Base-by-base conservation (phyloP, 2,888 invertebrate genomes). In the Anagyrus pseudococci region DNA sequence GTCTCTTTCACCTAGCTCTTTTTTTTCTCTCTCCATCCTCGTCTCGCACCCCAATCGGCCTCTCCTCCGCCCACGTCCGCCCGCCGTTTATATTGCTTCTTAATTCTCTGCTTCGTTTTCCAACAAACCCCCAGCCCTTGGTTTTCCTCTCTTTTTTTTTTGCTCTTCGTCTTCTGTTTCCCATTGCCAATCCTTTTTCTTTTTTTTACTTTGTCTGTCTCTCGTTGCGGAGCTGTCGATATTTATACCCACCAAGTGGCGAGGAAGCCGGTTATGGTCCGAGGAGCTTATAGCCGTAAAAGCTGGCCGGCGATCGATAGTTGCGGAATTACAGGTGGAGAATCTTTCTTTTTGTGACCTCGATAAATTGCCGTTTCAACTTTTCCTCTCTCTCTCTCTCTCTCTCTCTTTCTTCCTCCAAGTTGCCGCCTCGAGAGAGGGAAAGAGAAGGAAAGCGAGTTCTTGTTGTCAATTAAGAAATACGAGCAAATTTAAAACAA, bases 21-120 rank as follows among this genome's bases (percentile, higher is more conserved):
- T 13, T 26, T 8, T 26, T 37, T 41, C 41, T 40, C 29, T 3
- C 15, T 46, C 37, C 2, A 33, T 44, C 33, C 49, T 41, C 50
- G 33, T 44, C 55, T 47, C 22, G 33, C 15, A 15, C 10, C 22
- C n/a, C 58, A 46, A 47, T 53, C 54, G 54, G 43, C 8, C 13
- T 46, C 40, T 25, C 40, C 46, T 61, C 48, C 53, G 48, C n/a
- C 50, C 40, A 37, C 40, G 46, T 61, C 48, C 53, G 48, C n/a
- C 13, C n/a, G 52, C 22, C 63, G 44, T 54, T 59, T 64, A 59
- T 56, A 46, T 52, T 46, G 59, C 41, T 50, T 19, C 23, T n/a
- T 49, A 4, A 13, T 29, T 29, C 44, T 37, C 41, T 50, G 25
- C 23, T n/a, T 49, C 13, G 17, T 29, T 29, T 54, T 37, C 26